Base-by-base conservation (phyloP, 2,113 vertebrate genomes). In the Erinaceus europaeus region DNA sequence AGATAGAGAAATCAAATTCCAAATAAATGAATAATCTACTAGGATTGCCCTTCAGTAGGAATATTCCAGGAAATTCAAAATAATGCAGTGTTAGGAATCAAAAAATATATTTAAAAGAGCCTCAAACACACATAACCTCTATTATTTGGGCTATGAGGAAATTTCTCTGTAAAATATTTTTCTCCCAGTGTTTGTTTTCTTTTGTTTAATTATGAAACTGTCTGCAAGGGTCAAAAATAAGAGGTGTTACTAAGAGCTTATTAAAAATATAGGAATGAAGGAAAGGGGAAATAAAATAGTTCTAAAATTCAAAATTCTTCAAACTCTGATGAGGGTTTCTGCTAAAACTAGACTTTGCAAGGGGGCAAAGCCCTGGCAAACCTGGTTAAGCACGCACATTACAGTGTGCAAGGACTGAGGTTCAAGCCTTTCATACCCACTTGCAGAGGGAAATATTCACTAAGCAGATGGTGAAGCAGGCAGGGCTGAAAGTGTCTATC, bases 261-360 rank as follows among this genome's bases (percentile, higher is more conserved):
- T 21, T 25, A 25, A 71, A 84, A 75, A 7, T 3, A 25, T 76
- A 13, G 36, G 18, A 40, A 38, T 34, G 44, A 50, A 68, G 20
- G 6, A 44, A 40, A 25, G 38, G 23, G 23, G 20, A 4, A 40
- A 52, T n/a, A 52, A 90, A 62, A 68, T 62, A 38, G 25, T 13
- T 76, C 81, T 81, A 55, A 48, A 55, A n/a, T 79, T 77, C n/a
- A 84, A 65, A 61, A 36, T n/a, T n/a, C n/a, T n/a, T n/a, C n/a
- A n/a, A n/a, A 44, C 7, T 78, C 64, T 12, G 46, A 12, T 27
- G 25, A 29, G 55, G 29, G 8, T 27, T 57, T 10, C 18, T 27
- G 55, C 25, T 29, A 38, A 69, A 40, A n/a, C 6, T 21, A 74
- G 52, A 44, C 44, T 21, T 34, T 36, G 40, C 14, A 29, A 4